Percentiles rank a stretch among this genome's conserved stretches.
Evolutionary conservation across 2,797 vertebrate species (phyloP).

Genomic region (Channa striata): DNA sequence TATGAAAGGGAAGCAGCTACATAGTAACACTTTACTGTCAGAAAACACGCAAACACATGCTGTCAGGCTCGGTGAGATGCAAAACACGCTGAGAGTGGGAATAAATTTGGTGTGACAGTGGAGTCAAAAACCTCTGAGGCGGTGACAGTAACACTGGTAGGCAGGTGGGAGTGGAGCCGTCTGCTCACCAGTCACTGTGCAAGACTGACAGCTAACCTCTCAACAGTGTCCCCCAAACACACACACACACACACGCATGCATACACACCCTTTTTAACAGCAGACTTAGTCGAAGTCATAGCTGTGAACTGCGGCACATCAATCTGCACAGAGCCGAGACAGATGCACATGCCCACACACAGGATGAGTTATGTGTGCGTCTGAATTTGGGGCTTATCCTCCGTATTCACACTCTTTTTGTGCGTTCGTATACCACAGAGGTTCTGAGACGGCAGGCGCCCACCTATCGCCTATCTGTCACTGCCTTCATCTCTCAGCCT

Average conservation of each 20-base stretch:
- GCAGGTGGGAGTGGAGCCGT: slow-evolving; percentile 71
- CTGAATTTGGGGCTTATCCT: slow-evolving; percentile 16
- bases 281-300: not conserved
- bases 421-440: slow-evolving; percentile 3
- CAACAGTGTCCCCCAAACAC: slow-evolving; percentile 3
- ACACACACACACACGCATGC: slow-evolving; percentile 29
- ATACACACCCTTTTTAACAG: slow-evolving; percentile 18
- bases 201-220: slow-evolving; percentile 61
- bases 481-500: slow-evolving; percentile 21
- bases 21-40: slow-evolving; percentile 1
- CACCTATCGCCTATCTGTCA: slow-evolving; percentile 28
- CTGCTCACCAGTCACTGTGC: slow-evolving; percentile 62
- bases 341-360: slow-evolving; percentile 16
- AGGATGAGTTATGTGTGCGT: slow-evolving; percentile 10
- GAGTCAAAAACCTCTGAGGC: slow-evolving; percentile 70
- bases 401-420: not conserved
- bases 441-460: slow-evolving; percentile 6
- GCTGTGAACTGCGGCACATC: slow-evolving; percentile 13
- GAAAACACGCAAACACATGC: slow-evolving; percentile 31
- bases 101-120: slow-evolving; percentile 66
- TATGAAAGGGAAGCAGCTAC: not conserved
- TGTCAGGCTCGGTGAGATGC: slow-evolving; percentile 18
- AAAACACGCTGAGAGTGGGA: slow-evolving; percentile 48
- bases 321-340: slow-evolving; percentile 18
- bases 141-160: slow-evolving; percentile 67